Conservation (phyloP, 2,797 vertebrate genomes). For the Macroramphosus scolopax region DNA sequence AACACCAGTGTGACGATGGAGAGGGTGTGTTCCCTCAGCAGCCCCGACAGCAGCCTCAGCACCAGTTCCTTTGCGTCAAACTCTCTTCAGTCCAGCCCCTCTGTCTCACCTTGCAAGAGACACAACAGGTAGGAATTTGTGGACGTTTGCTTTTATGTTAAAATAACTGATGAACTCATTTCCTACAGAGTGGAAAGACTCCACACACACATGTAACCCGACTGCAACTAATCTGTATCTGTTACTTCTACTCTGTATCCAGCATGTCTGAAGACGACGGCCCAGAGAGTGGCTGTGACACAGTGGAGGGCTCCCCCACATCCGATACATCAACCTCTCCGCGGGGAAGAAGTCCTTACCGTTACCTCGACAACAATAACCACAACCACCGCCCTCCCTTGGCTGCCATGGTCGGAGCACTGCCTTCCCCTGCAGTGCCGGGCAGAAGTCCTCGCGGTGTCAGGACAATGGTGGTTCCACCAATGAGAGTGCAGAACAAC, state of each 20-base stretch:
- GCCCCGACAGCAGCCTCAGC: constrained; percentile 95
- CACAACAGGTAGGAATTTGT: constrained; percentile 84
- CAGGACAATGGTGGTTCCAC: constrained; percentile 90
- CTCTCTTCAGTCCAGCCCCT: constrained; percentile 91
- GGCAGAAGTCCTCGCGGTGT: constrained; percentile 80
- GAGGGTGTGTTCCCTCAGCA: constrained; percentile 94
- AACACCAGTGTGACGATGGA: constrained; percentile 89
- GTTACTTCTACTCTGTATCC: neutral
- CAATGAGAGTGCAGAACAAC: constrained; percentile 85
- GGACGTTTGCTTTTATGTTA: neutral
- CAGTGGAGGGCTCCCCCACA: constrained; percentile 89
- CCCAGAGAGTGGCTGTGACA: constrained; percentile 93
- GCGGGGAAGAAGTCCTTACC: constrained; percentile 80
- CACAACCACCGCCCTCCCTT: constrained; percentile 68
- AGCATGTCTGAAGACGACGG: constrained; percentile 96
- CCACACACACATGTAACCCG: neutral
- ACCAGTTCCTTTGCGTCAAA: constrained; percentile 86
- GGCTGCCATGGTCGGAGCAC: constrained; percentile 44
- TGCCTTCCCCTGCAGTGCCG: constrained; percentile 72
- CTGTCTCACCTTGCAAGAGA: constrained; percentile 86
- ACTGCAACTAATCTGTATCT: neutral
- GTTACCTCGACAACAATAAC: constrained; percentile 82
- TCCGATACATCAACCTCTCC: constrained; percentile 83
- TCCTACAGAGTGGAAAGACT: neutral
- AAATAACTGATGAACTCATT: neutral